Evolutionary conservation across 2,797 vertebrate species (phyloP).

Genomic region (Orientallactaga sibirica): DNA sequence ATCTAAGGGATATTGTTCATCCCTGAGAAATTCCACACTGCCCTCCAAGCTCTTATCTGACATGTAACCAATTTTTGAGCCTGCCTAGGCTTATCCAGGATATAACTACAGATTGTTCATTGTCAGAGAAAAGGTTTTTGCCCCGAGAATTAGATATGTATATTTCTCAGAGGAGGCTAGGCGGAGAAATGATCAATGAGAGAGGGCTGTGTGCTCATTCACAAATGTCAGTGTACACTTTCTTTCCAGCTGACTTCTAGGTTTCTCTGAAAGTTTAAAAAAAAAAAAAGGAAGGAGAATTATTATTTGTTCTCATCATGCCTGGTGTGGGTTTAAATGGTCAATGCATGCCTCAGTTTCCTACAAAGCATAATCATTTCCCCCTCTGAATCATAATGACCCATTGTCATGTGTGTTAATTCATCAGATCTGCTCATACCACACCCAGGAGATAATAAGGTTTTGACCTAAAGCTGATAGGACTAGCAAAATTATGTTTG

Average conservation of each 20-base stretch:
- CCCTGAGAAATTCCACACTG: constrained; percentile 77
- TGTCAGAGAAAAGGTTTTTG: constrained; percentile 74
- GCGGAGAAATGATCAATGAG: constrained; percentile 68
- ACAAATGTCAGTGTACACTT: constrained; percentile 15
- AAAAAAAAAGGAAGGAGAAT: constrained; percentile 58
- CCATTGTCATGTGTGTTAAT: not conserved
- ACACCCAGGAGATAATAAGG: not conserved
- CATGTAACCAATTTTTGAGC: constrained; percentile 77
- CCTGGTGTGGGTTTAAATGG: not conserved
- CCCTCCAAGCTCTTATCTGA: constrained; percentile 77
- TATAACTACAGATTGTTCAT: constrained; percentile 79
- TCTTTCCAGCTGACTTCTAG: not conserved
- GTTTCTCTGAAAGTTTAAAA: constrained; percentile 61
- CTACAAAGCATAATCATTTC: not conserved
- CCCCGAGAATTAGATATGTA: constrained; percentile 59
- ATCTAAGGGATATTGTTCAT: constrained; percentile 82
- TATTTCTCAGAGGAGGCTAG: constrained; percentile 57
- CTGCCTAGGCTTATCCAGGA: constrained; percentile 76
- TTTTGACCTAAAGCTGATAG: not conserved
- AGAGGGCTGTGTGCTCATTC: constrained; percentile 55
- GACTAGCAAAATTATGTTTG: not conserved
- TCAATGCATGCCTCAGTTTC: not conserved
- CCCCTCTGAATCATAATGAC: not conserved
- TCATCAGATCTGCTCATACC: not conserved
- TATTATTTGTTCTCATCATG: constrained; percentile 37